phyloP scores from a whole-genome alignment of 2,888 invertebrate species.

The Eupithecia insigniata region DNA sequence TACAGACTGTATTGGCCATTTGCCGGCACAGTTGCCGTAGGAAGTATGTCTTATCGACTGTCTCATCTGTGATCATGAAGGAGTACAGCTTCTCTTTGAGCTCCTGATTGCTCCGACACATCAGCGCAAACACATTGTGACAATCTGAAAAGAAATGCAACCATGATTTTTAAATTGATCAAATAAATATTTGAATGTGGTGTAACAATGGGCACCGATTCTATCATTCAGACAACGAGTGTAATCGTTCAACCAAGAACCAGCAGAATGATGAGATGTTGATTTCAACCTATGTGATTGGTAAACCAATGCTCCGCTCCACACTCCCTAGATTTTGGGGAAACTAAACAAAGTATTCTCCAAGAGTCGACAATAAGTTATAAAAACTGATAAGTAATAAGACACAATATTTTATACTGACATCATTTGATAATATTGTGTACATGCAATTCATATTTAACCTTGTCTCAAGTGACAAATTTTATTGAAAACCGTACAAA shows the following conservation, averaged over 20 bases:
- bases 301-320: too few species aligned
- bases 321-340: too few species aligned
- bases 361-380: too few species aligned
- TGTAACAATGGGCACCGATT: not conserved
- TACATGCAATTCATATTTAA: too few species aligned
- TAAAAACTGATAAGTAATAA: too few species aligned
- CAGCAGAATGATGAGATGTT: not conserved
- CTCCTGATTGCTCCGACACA: slow-evolving; percentile 93
- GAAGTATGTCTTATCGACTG: slow-evolving; percentile 91
- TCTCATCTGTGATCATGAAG: slow-evolving; percentile 93
- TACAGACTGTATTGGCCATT: slow-evolving; percentile 96
- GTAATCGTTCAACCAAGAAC: not conserved
- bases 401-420: too few species aligned
- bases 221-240: not conserved
- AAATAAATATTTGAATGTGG: not conserved
- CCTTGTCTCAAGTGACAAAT: too few species aligned
- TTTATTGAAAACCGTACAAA: too few species aligned
- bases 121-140: slow-evolving; percentile 94
- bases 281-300: too few species aligned
- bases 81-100: slow-evolving; percentile 94
- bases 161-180: not conserved
- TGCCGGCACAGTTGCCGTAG: slow-evolving; percentile 93
- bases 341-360: too few species aligned
- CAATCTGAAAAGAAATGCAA: slow-evolving; percentile 84
- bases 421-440: too few species aligned